Evolutionary conservation across 2,113 vertebrate species (phyloP), one percentile per base, ranked within the genome.

Genomic region (Alexandromys fortis): DNA sequence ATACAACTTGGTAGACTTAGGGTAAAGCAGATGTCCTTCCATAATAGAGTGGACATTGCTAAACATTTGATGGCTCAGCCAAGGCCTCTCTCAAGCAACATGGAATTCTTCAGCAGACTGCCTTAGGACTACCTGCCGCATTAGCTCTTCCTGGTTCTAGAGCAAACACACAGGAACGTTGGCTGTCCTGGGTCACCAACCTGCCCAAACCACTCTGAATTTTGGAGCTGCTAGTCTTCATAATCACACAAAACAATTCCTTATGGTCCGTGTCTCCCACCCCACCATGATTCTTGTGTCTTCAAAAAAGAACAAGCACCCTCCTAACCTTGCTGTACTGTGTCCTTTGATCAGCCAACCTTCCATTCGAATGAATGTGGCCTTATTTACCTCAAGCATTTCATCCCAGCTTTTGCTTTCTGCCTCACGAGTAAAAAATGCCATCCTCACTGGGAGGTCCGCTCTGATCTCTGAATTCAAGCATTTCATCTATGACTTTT

Each of bases 11-110:
- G 76, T 73, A 19, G 67, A 92, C n/a, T 94, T 52, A 73, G 21
- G 92, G 33, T 83, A 73, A 87, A 95, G 38, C 38, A 95, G 75
- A 94, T 73, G 45, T 17, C 65, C 13, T 49, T 73, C 17, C 68
- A 67, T 35, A 77, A 42, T 49, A 61, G 68, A 77, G 45, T 87
- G 47, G 33, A 75, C 61, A 38, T 45, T 14, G 38, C 63, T 33
- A 79, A 42, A 91, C 79, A 93, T 4, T 68, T 68, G 47, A 78
- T 52, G 10, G 55, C 58, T 22, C 61, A 24, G n/a, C 33, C 78
- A 67, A 42, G 78, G 63, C 61, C 10, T 90, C 10, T 90, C 70
- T 35, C 35, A 28, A 90, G 81, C 28, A 82, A 63, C 14, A 75
- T 13, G 89, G 30, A 83, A 87, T 35, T 90, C 45, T 55, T 11